A percentile compares a stretch with the other conserved stretches of the same genome.
Conservation (phyloP, 1,140 invertebrate genomes). For the Notospermus geniculatus region DNA sequence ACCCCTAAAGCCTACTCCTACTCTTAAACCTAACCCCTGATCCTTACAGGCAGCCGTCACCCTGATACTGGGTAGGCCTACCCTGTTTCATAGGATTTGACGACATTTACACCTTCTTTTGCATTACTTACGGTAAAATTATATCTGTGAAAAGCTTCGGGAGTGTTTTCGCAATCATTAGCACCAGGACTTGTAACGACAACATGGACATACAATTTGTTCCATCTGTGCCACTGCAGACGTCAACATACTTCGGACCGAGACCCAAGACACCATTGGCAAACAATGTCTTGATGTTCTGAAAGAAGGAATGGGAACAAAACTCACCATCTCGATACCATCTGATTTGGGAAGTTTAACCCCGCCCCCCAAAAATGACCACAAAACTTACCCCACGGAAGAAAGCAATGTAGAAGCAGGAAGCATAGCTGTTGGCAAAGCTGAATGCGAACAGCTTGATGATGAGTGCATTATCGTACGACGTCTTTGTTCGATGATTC, state of each 20-base stretch:
- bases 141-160: constrained; percentile 54
- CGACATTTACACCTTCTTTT: too few species aligned
- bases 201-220: constrained; percentile 55
- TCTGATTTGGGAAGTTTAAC: too few species aligned
- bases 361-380: background rate
- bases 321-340: background rate
- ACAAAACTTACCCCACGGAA: constrained; percentile 53
- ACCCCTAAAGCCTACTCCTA: too few species aligned
- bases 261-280: constrained; percentile 45
- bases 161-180: constrained; percentile 56
- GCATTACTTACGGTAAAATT: constrained; percentile 55
- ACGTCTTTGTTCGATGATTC: constrained; percentile 56
- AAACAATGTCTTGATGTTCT: constrained; percentile 1
- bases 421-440: constrained; percentile 57
- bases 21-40: too few species aligned
- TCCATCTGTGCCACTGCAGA: constrained; percentile 36
- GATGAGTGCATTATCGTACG: constrained; percentile 55
- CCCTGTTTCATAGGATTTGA: too few species aligned
- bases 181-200: constrained; percentile 53
- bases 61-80: too few species aligned
- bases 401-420: constrained; percentile 58
- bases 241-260: constrained; percentile 49
- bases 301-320: too few species aligned
- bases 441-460: constrained; percentile 59
- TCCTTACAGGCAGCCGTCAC: too few species aligned